Base-by-base conservation (phyloP, 2,888 invertebrate species). In the Drosophila formosana region DNA sequence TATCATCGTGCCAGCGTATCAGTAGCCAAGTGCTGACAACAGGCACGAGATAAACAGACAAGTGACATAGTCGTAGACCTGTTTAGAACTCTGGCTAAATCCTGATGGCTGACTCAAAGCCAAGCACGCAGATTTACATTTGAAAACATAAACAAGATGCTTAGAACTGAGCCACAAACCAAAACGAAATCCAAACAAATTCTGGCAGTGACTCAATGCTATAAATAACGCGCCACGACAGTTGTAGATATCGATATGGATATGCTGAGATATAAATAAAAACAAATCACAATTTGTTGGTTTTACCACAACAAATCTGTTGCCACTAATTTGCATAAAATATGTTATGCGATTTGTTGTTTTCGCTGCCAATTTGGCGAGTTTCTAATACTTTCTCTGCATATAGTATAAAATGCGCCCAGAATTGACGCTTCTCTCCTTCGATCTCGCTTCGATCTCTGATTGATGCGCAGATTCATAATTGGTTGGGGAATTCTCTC, bases 371-470 rank as follows among this genome's bases (percentile, higher is more conserved):
- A 28, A 60, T 84, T 82, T 64, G 56, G 7, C 39, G 39, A 79
- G 69, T 83, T 86, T 78, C 83, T 78, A 73, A 78, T 75, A 86
- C 89, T 89, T 85, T 85, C 84, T 83, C 83, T 76, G 9, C 9
- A 71, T 58, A 49, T 32, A 30, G 32, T 30, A 39, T 49, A 25
- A 72, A 76, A 71, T 58, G 53, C 55, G 65, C 67, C 49, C 30
- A 80, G 72, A 72, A 77, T 69, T 51, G 46, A 41, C 26, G 11
- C 3, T 25, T 25, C n/a, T 57, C 13, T 9, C 18, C 32, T 18
- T 41, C 39, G 13, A 6, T 41, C 39, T 41, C 39, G 39, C 39
- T 11, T 45, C 4, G 28, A 30, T 25, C 37, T 34, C 53, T 72
- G 75, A 64, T 68, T 75, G 64, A 79, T 72, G 69, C 53, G 63